Conservation (phyloP, 2,113 vertebrate genomes). For the Lepisosteus oculatus region DNA sequence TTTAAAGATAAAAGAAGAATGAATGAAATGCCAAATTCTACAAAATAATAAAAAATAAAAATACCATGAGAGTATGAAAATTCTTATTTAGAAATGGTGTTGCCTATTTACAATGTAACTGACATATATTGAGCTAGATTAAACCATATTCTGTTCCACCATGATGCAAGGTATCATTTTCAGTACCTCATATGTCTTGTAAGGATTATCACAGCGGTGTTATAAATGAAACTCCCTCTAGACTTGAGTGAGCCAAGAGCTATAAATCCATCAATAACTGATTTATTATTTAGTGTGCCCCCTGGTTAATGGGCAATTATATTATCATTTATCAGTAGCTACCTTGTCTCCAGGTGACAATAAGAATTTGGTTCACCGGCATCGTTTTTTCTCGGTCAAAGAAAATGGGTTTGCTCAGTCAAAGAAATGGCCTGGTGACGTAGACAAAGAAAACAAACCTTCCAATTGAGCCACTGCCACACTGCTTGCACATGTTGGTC, state of each 20-base stretch:
- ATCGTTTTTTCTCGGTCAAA: not conserved
- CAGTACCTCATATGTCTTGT: not conserved
- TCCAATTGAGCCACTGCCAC: not conserved
- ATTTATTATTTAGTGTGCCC: not conserved
- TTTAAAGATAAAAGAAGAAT: too few relatives aligned
- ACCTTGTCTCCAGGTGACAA: not conserved
- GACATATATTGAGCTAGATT: too few relatives aligned
- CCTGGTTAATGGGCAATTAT: not conserved
- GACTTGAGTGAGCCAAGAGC: not conserved
- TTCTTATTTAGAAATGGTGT: too few relatives aligned
- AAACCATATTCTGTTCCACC: not conserved
- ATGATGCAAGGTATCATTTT: not conserved
- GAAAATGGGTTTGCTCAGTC: not conserved
- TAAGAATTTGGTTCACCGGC: not conserved
- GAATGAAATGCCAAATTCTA: too few relatives aligned
- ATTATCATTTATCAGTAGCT: not conserved
- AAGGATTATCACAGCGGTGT: not conserved
- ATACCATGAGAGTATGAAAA: too few relatives aligned
- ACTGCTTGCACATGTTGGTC: slow-evolving; percentile 27
- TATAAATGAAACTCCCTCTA: slow-evolving; percentile 4
- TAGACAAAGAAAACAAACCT: slow-evolving; percentile 40
- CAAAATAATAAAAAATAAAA: too few relatives aligned
- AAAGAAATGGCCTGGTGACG: not conserved
- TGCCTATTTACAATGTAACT: too few relatives aligned
- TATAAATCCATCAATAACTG: not conserved